A percentile compares a stretch with the other conserved stretches of the same genome.
phyloP scores from a whole-genome alignment of 2,888 invertebrate species.

The Tenthredo mesomela region DNA sequence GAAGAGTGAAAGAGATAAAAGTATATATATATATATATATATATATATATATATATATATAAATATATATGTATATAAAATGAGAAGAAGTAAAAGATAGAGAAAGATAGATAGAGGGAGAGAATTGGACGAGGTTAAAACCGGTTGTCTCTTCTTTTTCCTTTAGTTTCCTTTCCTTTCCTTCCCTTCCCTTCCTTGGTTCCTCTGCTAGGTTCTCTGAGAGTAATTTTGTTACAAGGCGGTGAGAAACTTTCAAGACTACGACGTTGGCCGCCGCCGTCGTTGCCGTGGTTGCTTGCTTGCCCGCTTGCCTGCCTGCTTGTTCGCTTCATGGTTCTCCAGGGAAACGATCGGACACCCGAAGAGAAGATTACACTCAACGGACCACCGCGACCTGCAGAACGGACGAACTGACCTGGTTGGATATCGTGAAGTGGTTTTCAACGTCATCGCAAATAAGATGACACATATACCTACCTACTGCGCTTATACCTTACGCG shows the following conservation, averaged over 20 bases:
- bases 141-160: conserved; percentile 25
- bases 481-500: background rate
- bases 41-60: background rate
- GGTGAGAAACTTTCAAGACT: conserved; percentile 36
- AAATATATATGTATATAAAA: background rate
- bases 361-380: conserved; percentile 26
- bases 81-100: background rate
- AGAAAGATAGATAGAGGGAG: background rate
- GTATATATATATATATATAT: background rate
- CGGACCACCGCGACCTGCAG: conserved; percentile 17
- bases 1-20: background rate
- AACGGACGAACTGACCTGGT: background rate
- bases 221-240: conserved; percentile 48
- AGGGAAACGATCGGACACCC: conserved; percentile 11
- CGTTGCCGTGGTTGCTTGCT: background rate
- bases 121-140: conserved; percentile 45
- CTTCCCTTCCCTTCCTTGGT: background rate
- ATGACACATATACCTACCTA: background rate
- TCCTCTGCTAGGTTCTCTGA: background rate
- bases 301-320: background rate
- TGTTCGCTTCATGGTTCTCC: background rate
- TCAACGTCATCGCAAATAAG: background rate
- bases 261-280: conserved; percentile 5
- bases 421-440: background rate
- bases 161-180: background rate